Conservation (phyloP, 1,140 invertebrate species). For the Coptotermes formosanus region DNA sequence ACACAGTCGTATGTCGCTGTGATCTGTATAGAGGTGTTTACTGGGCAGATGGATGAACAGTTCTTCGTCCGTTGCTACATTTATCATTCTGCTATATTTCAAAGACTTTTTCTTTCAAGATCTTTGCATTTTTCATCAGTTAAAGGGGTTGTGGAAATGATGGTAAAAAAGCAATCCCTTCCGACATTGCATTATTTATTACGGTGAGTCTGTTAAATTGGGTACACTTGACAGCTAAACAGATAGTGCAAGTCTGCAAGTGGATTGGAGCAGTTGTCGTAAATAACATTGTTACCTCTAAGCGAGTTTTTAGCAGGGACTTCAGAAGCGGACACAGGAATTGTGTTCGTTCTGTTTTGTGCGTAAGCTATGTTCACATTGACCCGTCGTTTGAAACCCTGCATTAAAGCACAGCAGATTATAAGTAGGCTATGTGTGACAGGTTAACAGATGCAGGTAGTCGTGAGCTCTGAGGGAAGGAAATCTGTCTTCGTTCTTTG, state of each 20-base stretch:
- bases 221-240: neutral
- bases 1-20: too few species aligned
- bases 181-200: constrained; percentile 19
- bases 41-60: neutral
- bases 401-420: too few species aligned
- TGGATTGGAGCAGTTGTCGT: neutral
- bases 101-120: neutral
- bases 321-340: neutral
- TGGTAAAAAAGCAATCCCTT: neutral
- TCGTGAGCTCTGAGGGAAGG: too few species aligned
- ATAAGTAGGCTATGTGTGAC: too few species aligned
- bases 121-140: constrained; percentile 11
- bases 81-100: neutral
- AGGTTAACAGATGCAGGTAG: too few species aligned
- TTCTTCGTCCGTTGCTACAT: neutral
- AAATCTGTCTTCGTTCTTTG: too few species aligned
- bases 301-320: neutral
- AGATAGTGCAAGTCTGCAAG: neutral
- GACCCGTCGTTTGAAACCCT: too few species aligned
- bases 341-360: too few species aligned
- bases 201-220: neutral
- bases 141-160: neutral
- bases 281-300: neutral
- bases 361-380: too few species aligned
- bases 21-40: too few species aligned